phyloP scores from a whole-genome alignment of 1,140 invertebrate species.

The Mylabris phalerata region DNA sequence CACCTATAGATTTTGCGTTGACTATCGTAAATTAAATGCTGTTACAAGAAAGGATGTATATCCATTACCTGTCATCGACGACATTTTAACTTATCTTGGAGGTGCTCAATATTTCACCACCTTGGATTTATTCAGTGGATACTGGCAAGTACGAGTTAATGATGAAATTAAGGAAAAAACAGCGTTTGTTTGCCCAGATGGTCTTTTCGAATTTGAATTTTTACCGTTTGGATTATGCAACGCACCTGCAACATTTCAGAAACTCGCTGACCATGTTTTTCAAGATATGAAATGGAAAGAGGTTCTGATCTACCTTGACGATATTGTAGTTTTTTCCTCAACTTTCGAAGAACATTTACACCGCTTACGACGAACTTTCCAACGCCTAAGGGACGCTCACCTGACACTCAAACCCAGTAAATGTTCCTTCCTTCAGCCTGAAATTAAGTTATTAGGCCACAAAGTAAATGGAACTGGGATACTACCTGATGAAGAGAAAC shows the following conservation, averaged over 20 bases:
- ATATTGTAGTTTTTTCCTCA: conserved; percentile 7
- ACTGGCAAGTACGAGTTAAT: too few species aligned
- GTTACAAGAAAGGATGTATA: too few species aligned
- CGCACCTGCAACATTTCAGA: conserved; percentile 19
- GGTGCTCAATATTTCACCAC: too few species aligned
- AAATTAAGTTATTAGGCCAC: conserved; percentile 4
- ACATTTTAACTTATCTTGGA: too few species aligned
- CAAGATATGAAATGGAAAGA: conserved; percentile 11
- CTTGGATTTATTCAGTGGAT: too few species aligned
- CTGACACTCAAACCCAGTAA: neutral
- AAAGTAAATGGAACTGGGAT: neutral
- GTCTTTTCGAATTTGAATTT: too few species aligned
- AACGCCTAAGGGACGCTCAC: neutral
- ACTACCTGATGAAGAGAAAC: neutral
- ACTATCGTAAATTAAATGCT: too few species aligned
- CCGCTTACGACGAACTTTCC: neutral
- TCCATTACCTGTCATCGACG: too few species aligned
- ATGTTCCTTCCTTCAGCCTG: neutral
- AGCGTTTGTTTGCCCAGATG: too few species aligned
- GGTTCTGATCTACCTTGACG: conserved; percentile 10
- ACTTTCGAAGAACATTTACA: conserved; percentile 9
- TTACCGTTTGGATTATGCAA: too few species aligned
- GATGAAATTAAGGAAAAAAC: too few species aligned
- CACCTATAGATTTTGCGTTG: too few species aligned
- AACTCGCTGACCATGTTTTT: conserved; percentile 4